Conservation (phyloP, 2,113 vertebrate species). For the Pomatostomus ruficeps region DNA sequence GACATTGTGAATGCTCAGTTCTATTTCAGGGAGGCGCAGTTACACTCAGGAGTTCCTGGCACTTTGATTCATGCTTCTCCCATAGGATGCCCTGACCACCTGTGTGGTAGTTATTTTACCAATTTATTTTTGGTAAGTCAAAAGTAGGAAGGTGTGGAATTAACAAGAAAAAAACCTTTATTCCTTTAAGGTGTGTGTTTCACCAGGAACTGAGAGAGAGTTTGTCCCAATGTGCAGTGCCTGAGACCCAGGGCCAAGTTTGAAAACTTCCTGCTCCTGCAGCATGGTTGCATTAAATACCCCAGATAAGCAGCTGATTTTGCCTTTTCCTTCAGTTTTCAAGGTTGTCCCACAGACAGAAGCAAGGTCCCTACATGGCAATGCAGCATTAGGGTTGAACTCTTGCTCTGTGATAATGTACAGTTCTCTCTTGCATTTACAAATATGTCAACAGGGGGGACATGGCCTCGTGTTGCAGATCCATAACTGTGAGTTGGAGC, state of each 20-base stretch:
- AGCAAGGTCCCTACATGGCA: neutral
- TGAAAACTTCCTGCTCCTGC: neutral
- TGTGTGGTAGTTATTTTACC: neutral
- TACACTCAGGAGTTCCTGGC: neutral
- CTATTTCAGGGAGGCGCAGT: neutral
- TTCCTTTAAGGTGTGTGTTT: neutral
- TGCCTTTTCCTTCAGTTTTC: neutral
- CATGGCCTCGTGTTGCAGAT: neutral
- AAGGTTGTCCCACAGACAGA: neutral
- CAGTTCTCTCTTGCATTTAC: neutral
- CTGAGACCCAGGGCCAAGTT: neutral
- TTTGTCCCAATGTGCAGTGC: neutral
- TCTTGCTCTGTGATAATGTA: neutral
- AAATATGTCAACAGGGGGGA: accelerated
- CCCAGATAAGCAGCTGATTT: neutral
- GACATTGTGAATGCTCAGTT: neutral
- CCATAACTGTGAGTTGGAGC: neutral
- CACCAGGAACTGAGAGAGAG: neutral
- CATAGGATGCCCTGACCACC: neutral
- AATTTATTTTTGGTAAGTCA: neutral
- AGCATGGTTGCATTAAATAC: neutral
- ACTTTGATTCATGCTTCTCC: neutral
- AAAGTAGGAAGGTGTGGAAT: neutral
- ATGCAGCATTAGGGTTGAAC: neutral
- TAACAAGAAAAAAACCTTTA: neutral